Evolutionary conservation across 2,113 vertebrate species (phyloP).

Genomic region (Peucedramus taeniatus): DNA sequence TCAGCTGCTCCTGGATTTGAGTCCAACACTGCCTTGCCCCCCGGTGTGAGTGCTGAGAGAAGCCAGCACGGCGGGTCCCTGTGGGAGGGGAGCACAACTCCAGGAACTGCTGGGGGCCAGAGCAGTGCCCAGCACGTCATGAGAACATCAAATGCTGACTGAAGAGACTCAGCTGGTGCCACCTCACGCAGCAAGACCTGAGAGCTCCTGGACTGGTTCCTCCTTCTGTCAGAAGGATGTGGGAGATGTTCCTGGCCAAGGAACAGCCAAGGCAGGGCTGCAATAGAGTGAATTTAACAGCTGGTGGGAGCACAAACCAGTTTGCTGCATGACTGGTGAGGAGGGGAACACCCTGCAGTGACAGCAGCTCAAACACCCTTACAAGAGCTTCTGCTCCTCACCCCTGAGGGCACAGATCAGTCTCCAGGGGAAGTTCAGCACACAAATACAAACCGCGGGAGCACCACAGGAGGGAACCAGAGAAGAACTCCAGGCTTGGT

Average conservation of each 20-base stretch:
- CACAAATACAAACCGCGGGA: not conserved
- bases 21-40: not conserved
- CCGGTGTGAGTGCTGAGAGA: not conserved
- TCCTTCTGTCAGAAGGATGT: rapidly evolving
- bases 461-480: not conserved
- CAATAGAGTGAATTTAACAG: not conserved
- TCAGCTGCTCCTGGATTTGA: not conserved
- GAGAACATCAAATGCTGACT: rapidly evolving
- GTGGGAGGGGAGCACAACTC: rapidly evolving
- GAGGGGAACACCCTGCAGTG: not conserved
- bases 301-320: not conserved
- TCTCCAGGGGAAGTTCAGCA: not conserved
- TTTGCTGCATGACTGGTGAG: not conserved
- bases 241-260: not conserved
- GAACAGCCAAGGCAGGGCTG: not conserved
- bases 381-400: not conserved
- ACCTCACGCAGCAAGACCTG: not conserved
- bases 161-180: not conserved
- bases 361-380: not conserved
- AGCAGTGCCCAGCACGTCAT: not conserved
- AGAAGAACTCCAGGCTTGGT: not conserved
- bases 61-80: rapidly evolving
- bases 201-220: not conserved
- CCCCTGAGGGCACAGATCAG: not conserved
- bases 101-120: not conserved